Evolutionary conservation across 2,888 invertebrate genomes (phyloP), one percentile per base, ranked within the genome.

Genomic region (Cephus nigrinus): DNA sequence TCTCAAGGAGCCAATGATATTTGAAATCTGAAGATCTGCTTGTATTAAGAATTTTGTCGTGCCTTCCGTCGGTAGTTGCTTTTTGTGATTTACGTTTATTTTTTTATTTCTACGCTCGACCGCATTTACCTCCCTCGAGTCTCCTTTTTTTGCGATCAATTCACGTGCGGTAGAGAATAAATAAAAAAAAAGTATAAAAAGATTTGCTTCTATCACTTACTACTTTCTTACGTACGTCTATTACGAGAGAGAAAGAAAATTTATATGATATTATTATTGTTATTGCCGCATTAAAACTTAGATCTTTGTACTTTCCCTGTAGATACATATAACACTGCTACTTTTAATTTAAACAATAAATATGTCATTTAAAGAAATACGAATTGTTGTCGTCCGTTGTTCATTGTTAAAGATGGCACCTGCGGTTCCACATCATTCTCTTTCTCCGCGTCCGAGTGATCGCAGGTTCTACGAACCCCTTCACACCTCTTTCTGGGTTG

Each of bases 241-340:
- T 40, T 40, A 40, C 40, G 40, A 40, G 40, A 40, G 40, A 40
- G 15, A 40, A 1, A 15, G 5, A 40, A 40, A 40, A 40, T 5
- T 40, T 15, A 15, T 40, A 40, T 15, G 40, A 40, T 15, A 83
- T 85, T 84, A 84, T 80, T 82, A 83, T 83, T 80, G 82, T 81
- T 15, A 40, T 40, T n/a, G 32, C 30, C 69, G 85, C 82, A 84
- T 81, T 78, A 86, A 87, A 87, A 89, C 88, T 89, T 90, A 89
- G 86, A 88, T 88, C 88, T 89, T 91, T 89, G 88, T 90, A 90
- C 89, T 90, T 89, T 91, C 90, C 86, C 87, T 91, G 90, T 91
- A 91, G 91, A 91, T 91, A 91, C 35, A 87, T 86, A 86, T 88
- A 88, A 88, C 86, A 87, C 83, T 89, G 85, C 86, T 84, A 88